Conservation (phyloP, 2,888 invertebrate genomes). For the Rotaria socialis region DNA sequence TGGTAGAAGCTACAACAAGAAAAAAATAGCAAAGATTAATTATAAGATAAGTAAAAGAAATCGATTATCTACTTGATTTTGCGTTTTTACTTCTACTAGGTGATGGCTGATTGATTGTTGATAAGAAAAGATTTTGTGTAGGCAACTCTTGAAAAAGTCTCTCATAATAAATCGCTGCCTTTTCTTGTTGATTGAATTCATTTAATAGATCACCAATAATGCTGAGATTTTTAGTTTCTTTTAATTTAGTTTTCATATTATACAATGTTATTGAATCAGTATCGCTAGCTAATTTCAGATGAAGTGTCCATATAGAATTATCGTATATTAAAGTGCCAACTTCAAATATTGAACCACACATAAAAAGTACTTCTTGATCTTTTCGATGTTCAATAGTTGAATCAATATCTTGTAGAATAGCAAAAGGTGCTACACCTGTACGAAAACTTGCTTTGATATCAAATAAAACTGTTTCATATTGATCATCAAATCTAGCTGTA, state of each 20-base stretch:
- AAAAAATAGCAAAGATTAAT: no score
- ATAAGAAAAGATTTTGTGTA: no score
- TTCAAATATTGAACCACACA: constrained; percentile 1
- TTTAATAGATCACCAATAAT: not conserved
- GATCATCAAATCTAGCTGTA: no score
- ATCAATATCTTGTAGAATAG: not conserved
- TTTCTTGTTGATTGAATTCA: no score
- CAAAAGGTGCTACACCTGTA: not conserved
- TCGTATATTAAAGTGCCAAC: not conserved
- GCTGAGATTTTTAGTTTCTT: not conserved
- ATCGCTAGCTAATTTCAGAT: not conserved
- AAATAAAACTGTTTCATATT: no score
- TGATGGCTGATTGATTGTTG: no score
- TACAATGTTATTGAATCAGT: not conserved
- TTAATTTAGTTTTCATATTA: not conserved
- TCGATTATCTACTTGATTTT: no score
- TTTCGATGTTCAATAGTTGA: not conserved
- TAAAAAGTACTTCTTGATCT: not conserved
- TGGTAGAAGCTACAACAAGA: no score
- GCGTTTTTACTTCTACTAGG: fast-evolving
- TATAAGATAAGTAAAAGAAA: no score
- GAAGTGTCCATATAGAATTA: not conserved
- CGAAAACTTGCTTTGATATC: no score
- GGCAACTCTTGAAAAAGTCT: no score
- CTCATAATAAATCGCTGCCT: no score